Evolutionary conservation across 2,113 vertebrate species (phyloP).

Genomic region (Chrysochloris asiatica): DNA sequence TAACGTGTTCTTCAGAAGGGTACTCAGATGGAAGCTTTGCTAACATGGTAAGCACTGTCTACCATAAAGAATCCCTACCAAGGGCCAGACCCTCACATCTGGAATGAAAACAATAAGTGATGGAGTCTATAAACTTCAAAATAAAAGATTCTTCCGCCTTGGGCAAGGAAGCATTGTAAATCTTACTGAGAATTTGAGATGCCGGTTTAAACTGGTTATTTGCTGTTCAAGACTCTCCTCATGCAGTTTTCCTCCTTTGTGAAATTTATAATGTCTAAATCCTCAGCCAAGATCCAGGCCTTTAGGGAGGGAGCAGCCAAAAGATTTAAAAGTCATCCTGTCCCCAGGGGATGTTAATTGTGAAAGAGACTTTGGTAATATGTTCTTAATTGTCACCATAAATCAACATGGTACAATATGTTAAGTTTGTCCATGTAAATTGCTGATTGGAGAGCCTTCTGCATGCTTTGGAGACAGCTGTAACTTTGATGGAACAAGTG

Average conservation of each 20-base stretch:
- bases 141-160: conserved; percentile 71
- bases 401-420: conserved; percentile 66
- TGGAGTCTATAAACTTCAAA: conserved; percentile 66
- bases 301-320: conserved; percentile 68
- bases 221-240: conserved; percentile 74
- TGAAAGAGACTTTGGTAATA: conserved; percentile 76
- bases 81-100: conserved; percentile 56
- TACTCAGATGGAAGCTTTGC: neutral
- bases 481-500: conserved; percentile 54
- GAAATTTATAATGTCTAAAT: conserved; percentile 83
- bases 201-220: conserved; percentile 81
- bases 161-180: conserved; percentile 69
- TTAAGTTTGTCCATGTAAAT: conserved; percentile 68
- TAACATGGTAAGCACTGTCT: conserved; percentile 5
- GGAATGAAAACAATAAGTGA: conserved; percentile 62
- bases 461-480: neutral
- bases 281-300: conserved; percentile 77
- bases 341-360: conserved; percentile 69
- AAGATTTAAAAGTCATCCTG: conserved; percentile 77
- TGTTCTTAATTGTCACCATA: conserved; percentile 76
- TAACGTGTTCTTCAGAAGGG: neutral
- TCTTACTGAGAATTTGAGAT: conserved; percentile 74
- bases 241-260: conserved; percentile 76
- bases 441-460: conserved; percentile 26
- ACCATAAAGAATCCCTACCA: conserved; percentile 48